Base-by-base conservation (phyloP, 2,888 invertebrate genomes). In the Epinotia brunnichana region DNA sequence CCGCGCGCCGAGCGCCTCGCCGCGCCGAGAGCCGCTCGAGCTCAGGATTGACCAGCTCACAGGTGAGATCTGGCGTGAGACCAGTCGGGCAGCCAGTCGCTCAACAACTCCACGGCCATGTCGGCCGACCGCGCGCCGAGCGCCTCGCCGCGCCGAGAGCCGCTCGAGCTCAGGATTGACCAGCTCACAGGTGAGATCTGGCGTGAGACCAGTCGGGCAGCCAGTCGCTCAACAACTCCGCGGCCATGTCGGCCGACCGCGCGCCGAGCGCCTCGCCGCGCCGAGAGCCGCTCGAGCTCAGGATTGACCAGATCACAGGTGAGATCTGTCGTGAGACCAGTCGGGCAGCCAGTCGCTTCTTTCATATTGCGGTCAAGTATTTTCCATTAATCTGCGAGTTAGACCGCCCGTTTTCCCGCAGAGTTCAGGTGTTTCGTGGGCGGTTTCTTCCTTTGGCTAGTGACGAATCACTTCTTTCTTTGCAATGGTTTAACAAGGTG, bases 261-360 rank as follows among this genome's bases (percentile, higher is more conserved):
- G 68, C 70, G 39, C 64, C 76, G 56, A 78, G 78, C 79, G 80
- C 77, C 62, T 60, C 78, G 39, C 56, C 71, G 63, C 67, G 60
- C 7, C 60, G 59, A 5, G 88, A 90, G 15, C 71, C 80, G 17
- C 76, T 92, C 1, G 91, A 91, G 29, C 83, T 83, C 48, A 92
- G 91, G 73, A 76, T 92, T 11, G 92, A 91, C 57, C 87, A 87
- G 53, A 82, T 92, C 2, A 90, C 87, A 3, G 91, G 91, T 91
- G 24, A 74, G 39, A n/a, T 17, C 17, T 48, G 48, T 35, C 13
- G 39, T 9, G 15, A 54, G 24, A 44, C n/a, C 9, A 35, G 35
- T 35, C 35, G 35, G 35, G 35, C n/a, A n/a, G n/a, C n/a, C n/a
- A n/a, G n/a, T n/a, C n/a, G n/a, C n/a, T n/a, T n/a, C n/a, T 29